Conservation (phyloP, 2,888 invertebrate genomes). For the Drosophila multiciliata region DNA sequence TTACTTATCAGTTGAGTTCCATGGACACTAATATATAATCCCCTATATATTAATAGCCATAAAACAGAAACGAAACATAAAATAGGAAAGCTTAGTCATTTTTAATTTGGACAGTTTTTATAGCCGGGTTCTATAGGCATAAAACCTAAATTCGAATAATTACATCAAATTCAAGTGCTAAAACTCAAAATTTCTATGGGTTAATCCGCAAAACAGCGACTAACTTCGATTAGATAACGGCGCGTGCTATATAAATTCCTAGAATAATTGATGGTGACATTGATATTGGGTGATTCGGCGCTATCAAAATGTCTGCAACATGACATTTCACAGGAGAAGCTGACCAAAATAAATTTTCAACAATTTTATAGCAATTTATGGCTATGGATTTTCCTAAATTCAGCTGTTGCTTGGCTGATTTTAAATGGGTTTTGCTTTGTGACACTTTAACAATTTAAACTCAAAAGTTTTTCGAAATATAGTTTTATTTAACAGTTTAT, state of each 20-base stretch:
- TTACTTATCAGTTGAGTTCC: constrained; percentile 26
- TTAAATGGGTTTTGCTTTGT: background rate
- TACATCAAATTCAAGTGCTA: constrained; percentile 36
- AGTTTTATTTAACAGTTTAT: background rate
- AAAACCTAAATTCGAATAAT: constrained; percentile 50
- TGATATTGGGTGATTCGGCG: constrained; percentile 23
- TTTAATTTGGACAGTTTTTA: constrained; percentile 35
- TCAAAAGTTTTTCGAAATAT: background rate
- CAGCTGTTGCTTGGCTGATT: background rate
- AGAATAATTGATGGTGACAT: constrained; percentile 28
- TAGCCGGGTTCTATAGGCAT: background rate
- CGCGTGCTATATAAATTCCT: constrained; percentile 44
- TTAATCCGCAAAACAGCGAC: constrained; percentile 22
- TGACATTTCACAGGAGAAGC: constrained; percentile 14
- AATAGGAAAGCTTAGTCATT: constrained; percentile 8
- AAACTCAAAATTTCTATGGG: constrained; percentile 25
- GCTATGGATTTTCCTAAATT: background rate
- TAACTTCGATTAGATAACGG: constrained; percentile 41
- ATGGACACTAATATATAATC: constrained; percentile 2
- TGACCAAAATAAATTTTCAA: constrained; percentile 1
- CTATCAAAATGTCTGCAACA: constrained; percentile 42
- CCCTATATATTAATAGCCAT: constrained; percentile 14
- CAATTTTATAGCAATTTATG: constrained; percentile 16
- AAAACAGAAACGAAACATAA: background rate
- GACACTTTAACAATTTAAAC: background rate